Evolutionary conservation across 92 coral and sea anemone genomes (phyloP), one percentile per base, ranked within the genome.

Genomic region (Epizoanthus stellaris): DNA sequence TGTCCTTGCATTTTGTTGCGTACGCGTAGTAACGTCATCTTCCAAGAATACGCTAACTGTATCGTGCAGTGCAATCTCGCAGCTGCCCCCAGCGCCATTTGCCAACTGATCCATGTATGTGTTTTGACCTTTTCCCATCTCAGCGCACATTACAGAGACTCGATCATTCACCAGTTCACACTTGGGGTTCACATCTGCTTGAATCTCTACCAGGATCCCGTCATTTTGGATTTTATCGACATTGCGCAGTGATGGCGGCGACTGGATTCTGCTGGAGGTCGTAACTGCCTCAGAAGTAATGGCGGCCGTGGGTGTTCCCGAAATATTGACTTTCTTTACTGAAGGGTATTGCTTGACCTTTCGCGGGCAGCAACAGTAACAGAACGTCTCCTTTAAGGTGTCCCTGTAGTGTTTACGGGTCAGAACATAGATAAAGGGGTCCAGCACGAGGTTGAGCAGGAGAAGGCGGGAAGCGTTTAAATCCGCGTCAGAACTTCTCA

Each of bases 391-490:
- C 83, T 86, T 82, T 53, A 91, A 66, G 80, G 89, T 88, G 16
- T 85, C 73, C 40, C 98, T 81, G 74, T 90, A 94, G 58, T 94
- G 95, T 70, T 86, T 90, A 20, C 98, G 86, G 6, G 93, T 91
- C 58, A 94, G 75, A 45, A 94, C 92, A 70, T 94, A 94, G 42
- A 92, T 80, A 64, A 94, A 94, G 2, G 98, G 98, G 38, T 94
- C 98, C 80, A 89, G 81, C 9, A 94, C 94, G 5, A 90, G 87
- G 87, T 92, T 94, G n/a, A 94, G 77, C 20, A 94, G 85, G 20
- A 94, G 91, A 7, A 92, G 25, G 23, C 87, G 89, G 39, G 95
- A 87, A 14, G 91, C 92, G 9, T 82, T 80, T n/a, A 90, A 85
- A 79, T 94, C 98, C 21, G 95, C 94, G 25, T 90, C 82, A 88